A percentile compares a stretch with the other conserved stretches of the same genome.
Evolutionary conservation across 2,113 vertebrate species (phyloP).

Genomic region (Bungarus multicinctus): DNA sequence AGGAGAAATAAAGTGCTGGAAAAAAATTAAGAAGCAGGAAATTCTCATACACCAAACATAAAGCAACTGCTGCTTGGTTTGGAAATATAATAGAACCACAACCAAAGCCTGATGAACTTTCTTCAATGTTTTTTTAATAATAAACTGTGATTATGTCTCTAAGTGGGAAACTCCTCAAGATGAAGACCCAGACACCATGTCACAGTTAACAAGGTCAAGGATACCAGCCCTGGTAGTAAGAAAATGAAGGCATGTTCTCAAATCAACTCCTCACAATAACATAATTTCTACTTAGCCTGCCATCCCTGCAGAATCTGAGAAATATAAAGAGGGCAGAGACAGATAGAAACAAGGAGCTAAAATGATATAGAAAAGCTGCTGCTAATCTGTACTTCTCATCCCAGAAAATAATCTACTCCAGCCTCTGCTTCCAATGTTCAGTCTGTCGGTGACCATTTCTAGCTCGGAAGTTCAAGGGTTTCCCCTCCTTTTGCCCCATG

Average conservation of each 20-base stretch:
- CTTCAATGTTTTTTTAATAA: background rate
- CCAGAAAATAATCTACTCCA: background rate
- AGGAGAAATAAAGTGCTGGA: background rate
- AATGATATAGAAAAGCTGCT: background rate
- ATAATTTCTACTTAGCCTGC: background rate
- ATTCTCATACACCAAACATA: background rate
- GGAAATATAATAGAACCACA: background rate
- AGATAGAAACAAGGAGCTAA: background rate
- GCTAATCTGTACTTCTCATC: background rate
- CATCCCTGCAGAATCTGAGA: background rate
- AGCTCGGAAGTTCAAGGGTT: background rate
- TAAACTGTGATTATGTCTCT: background rate
- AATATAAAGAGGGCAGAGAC: background rate
- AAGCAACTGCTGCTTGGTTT: background rate
- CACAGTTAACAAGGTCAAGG: background rate
- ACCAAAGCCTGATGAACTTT: background rate
- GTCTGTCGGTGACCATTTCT: too few species aligned
- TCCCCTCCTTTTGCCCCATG: too few species aligned
- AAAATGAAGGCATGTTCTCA: background rate
- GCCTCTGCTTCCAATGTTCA: background rate
- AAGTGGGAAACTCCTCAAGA: background rate
- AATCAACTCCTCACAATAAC: background rate
- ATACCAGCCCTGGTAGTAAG: background rate
- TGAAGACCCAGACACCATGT: background rate
- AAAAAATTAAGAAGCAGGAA: background rate